Base-by-base conservation (phyloP, 2,888 invertebrate genomes). In the Hemithea aestivaria region DNA sequence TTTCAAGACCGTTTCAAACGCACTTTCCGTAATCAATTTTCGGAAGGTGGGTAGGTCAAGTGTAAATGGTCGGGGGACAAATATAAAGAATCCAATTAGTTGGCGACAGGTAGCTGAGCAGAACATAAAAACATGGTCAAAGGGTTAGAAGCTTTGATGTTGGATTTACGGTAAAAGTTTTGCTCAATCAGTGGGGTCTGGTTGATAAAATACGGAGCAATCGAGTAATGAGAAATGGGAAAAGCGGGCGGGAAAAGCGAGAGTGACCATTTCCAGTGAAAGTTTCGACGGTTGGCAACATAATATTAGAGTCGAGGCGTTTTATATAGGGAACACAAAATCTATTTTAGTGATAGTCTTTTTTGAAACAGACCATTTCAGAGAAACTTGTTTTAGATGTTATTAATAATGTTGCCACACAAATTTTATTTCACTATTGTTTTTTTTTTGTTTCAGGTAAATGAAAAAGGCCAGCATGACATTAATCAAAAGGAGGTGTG, bases 21-120 rank as follows among this genome's bases (percentile, higher is more conserved):
- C 20, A 44, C 37, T 39, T 35, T 45, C 32, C 35, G 45, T 43
- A 42, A 40, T 36, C 31, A 48, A 48, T 45, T 50, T 43, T 31
- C 27, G 45, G 37, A 39, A 40, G 28, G 35, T 37, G 26, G 27
- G 48, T 33, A 55, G 76, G 46, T 65, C 71, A 54, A 36, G 44
- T 48, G 42, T 51, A 35, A 44, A 47, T 66, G 71, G 75, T 45
- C 51, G 51, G 55, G 66, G 73, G 73, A 72, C 67, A 73, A 69
- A 66, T 63, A 66, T 73, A 76, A 75, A 77, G 73, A 79, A 77
- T 78, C 78, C 78, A 81, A 81, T 81, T 78, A 80, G 69, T n/a
- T 55, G 52, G 51, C 66, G 72, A 73, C 75, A 80, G 76, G 73
- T 75, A 67, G 65, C 52, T 48, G 53, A 51, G 58, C 53, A 58